These are phyloP conservation scores for Drymonia ruficornis DNA, from an alignment of 2,888 invertebrate species.

Conservation along the genomic window DNA sequence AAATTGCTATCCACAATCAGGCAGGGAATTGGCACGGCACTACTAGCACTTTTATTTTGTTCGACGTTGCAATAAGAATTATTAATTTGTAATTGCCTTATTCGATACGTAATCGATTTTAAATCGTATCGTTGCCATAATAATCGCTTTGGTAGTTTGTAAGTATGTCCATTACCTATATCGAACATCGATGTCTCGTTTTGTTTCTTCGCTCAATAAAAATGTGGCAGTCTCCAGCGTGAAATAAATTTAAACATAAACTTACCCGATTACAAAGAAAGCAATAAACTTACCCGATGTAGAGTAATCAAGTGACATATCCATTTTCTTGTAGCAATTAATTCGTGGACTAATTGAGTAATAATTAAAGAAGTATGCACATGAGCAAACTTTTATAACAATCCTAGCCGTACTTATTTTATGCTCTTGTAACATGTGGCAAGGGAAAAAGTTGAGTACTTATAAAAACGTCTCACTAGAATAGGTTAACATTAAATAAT, in stretches of 20 bases:
- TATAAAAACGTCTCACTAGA: too few relatives aligned
- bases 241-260: neutral
- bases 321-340: neutral
- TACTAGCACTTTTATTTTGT: constrained; percentile 50
- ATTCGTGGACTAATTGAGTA: neutral
- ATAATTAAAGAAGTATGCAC: neutral
- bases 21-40: constrained; percentile 56
- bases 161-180: neutral
- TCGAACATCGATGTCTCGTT: neutral
- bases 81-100: constrained; percentile 49
- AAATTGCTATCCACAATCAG: constrained; percentile 63
- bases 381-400: neutral
- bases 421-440: too few relatives aligned
- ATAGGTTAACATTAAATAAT: too few relatives aligned
- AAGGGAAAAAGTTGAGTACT: too few relatives aligned
- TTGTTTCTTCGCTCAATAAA: neutral
- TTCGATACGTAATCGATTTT: constrained; percentile 25
- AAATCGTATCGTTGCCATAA: neutral
- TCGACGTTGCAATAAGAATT: constrained; percentile 55
- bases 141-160: neutral
- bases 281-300: neutral
- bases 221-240: neutral
- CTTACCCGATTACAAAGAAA: neutral
- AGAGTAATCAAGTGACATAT: too few relatives aligned
- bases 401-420: too few relatives aligned